Evolutionary conservation across 2,888 invertebrate genomes (phyloP), one percentile per base, ranked within the genome.

Genomic region (Sceliomorpha sp.): DNA sequence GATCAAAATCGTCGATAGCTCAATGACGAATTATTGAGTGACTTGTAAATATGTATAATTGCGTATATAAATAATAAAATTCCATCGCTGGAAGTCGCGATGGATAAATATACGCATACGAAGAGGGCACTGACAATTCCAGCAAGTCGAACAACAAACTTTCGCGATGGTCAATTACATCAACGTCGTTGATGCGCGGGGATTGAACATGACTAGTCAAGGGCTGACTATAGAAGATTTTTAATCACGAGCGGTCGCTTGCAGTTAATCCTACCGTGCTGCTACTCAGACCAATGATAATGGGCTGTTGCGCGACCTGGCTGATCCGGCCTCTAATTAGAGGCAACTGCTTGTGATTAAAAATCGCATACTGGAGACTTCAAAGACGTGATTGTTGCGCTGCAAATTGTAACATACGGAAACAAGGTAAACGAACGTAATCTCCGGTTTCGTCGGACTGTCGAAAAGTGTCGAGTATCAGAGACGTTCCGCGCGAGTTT

Each of bases 331-430:
- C 60, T 62, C 55, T 56, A 68, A 68, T 68, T 68, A 68, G 50
- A 62, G 44, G 55, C 55, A 55, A 60, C 67, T 67, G 44, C 55
- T 68, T 68, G 60, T 62, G 48, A 68, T 68, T 68, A 68, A 68
- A 68, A 68, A 68, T 44, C 56, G 50, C 55, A 56, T 56, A 60
- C 55, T 39, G 26, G 42, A 53, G 13, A 17, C 39, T 29, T 53
- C 42, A 47, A 58, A 27, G 64, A 20, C 15, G 15, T 51, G 37
- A 14, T 53, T 14, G 42, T 37, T 36, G 7, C 17, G 9, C 7
- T 13, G 36, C 10, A 32, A 50, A 51, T 56, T 48, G 55, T 62
- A 31, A 26, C 32, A 29, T 32, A 5, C 8, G 20, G 12, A 5
- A 9, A 14, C 13, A 44, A 51, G 31, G 37, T 15, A 13, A n/a